phyloP scores from a whole-genome alignment of 2,113 vertebrate species.

The Myotis lucifugus region DNA sequence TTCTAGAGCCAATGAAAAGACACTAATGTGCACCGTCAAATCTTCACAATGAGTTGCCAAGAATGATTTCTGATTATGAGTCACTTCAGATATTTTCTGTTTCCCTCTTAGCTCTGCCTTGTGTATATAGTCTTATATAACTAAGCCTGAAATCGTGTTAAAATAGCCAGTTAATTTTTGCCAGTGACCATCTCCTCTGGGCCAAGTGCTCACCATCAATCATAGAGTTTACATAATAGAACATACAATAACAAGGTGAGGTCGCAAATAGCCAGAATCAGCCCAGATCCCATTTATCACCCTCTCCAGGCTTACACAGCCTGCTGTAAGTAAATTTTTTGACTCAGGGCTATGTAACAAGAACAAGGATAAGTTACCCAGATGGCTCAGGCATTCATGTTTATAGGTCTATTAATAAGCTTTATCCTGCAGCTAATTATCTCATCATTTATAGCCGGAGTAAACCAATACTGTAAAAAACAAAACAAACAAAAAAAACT shows the following conservation, averaged over 20 bases:
- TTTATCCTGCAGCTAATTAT: slow-evolving; percentile 36
- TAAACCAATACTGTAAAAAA: slow-evolving; percentile 37
- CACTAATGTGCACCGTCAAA: neutral
- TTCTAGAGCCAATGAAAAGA: neutral
- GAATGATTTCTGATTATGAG: neutral
- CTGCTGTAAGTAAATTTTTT: neutral
- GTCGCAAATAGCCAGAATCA: neutral
- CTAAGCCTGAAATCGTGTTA: neutral
- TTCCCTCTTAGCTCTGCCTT: neutral
- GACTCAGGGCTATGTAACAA: neutral
- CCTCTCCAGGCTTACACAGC: neutral
- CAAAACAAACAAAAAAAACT: neutral
- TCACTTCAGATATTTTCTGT: neutral
- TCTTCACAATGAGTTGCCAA: neutral
- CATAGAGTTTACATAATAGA: neutral
- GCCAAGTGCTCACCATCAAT: neutral
- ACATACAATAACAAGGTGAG: neutral
- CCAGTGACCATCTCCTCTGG: neutral
- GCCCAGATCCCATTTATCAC: neutral
- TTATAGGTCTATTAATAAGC: slow-evolving; percentile 45
- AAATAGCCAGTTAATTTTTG: neutral
- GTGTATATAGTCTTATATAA: neutral
- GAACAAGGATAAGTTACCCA: neutral
- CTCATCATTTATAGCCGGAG: slow-evolving; percentile 36
- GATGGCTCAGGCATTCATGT: neutral